Base-by-base conservation (phyloP, 2,888 invertebrate genomes). In the Coronaproctus castanopsis region DNA sequence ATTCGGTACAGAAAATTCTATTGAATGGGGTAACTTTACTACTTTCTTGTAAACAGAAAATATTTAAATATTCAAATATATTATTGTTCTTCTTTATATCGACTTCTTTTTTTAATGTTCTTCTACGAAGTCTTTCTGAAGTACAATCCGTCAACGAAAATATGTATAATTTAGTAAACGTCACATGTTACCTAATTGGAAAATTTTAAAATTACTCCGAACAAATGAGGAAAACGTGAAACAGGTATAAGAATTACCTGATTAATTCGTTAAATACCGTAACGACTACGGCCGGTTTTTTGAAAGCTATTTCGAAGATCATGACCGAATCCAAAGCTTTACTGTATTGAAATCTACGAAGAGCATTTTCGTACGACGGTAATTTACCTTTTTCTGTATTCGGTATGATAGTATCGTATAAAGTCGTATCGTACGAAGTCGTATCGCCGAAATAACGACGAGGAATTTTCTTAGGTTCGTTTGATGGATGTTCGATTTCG, bases 221-320 rank as follows among this genome's bases (percentile, higher is more conserved):
- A 24, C 20, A 19, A 19, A 52, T 19, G 1, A 23, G 2, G 21
- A 48, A n/a, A n/a, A 23, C 55, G 18, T 8, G 18, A 20, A 54
- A 49, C 21, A 54, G n/a, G 1, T n/a, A 55, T 49, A 18, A 20
- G 55, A 62, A 58, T 62, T 63, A 70, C 71, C 71, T 78, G n/a
- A 86, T 82, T 62, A 96, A 74, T 72, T 95, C 95, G 70, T 87
- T 86, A 67, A 95, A 77, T 3, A 93, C 75, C 56, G 84, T 80
- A 36, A 89, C 81, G 1, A 88, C 83, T 23, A 82, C 76, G 66
- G 89, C 84, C 1, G 95, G 92, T 50, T 71, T 75, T 68, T 80
- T 81, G 49, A 75, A 77, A 1, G 75, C 70, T n/a, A 81, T 73
- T 67, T 77, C 77, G 14, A 75, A 74, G 54, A 73, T 68, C 65